These are phyloP conservation scores for Leptinotarsa peninsularis DNA, from an alignment of 2,888 invertebrate genomes.

Conservation along the genomic window DNA sequence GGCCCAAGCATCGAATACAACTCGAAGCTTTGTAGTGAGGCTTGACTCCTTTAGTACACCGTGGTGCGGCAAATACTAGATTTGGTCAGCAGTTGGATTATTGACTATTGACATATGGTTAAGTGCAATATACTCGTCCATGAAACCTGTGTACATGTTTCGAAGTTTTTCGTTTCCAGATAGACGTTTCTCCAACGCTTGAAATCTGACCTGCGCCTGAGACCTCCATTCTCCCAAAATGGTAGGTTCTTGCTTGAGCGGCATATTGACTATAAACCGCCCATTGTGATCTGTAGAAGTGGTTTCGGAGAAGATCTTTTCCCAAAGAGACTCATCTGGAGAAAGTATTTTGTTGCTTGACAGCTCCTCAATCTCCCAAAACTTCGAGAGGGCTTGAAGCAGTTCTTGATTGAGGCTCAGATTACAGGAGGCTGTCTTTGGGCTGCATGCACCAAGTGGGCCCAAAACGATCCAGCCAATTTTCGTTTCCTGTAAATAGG, in stretches of 20 bases:
- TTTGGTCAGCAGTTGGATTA: constrained; percentile 3
- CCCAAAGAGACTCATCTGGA: constrained; percentile 34
- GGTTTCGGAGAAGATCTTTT: constrained; percentile 25
- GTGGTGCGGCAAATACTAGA: constrained; percentile 39
- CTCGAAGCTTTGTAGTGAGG: constrained; percentile 38
- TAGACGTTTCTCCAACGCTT: constrained; percentile 34
- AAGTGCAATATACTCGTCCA: constrained; percentile 30
- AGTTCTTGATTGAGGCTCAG: constrained; percentile 27
- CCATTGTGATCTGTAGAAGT: constrained; percentile 28
- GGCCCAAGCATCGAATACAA: constrained; percentile 39
- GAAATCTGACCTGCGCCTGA: constrained; percentile 33
- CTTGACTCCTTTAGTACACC: constrained; percentile 34
- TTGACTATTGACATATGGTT: constrained; percentile 25
- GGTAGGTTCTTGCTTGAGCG: constrained; percentile 34
- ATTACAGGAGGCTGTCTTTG: constrained; percentile 26
- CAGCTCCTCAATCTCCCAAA: constrained; percentile 29
- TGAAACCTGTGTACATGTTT: constrained; percentile 39
- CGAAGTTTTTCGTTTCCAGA: constrained; percentile 30
- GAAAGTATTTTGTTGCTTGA: constrained; percentile 23
- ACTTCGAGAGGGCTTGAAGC: constrained; percentile 9
- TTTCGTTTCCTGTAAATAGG: constrained; percentile 26
- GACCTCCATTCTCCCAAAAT: constrained; percentile 30
- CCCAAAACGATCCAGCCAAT: constrained; percentile 31
- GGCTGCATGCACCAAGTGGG: constrained; percentile 1
- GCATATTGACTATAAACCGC: constrained; percentile 42